Evolutionary conservation across 2,797 vertebrate species (phyloP), one percentile per base, ranked within the genome.

Genomic region (Gastrophryne carolinensis): DNA sequence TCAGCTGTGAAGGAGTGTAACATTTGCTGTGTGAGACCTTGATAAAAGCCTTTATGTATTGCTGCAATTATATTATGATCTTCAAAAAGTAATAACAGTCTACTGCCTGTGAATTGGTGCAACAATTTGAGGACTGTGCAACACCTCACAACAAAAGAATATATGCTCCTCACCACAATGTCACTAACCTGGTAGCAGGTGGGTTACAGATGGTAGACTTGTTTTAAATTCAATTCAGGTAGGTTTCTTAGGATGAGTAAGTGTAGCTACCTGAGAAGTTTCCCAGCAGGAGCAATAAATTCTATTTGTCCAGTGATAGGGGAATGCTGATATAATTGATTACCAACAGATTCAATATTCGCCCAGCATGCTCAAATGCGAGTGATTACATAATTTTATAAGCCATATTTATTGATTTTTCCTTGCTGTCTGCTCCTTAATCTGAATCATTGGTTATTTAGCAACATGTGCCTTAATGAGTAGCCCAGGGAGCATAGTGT

Each of bases 361-460:
- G 24, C 44, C 57, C 41, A 3, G 21, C 47, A 32, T 62, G 47
- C 57, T 69, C 41, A 35, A 54, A 44, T 21, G 47, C 47, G 63
- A 77, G 57, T 77, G 67, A 64, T 63, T 77, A 71, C 60, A 71
- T 65, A 77, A 62, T 63, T 77, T 65, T 71, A 77, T 65, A 71
- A 71, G 62, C 75, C 75, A 77, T 77, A 77, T 77, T 58, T 71
- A 77, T 77, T 71, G 75, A 77, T 77, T 71, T 64, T 64, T 35
- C 37, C 47, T 50, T 64, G 23, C 58, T 57, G 52, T 63, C 49
- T 62, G 67, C 37, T 77, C 58, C 74, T 35, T 57, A 58, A 77
- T 77, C 75, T 77, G 65, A 66, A 77, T 77, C 67, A 71, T 71
- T 71, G 75, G 71, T 71, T 77, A 77, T 69, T 77, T 77, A 77